Evolutionary conservation across 2,888 invertebrate species (phyloP).

Genomic region (Aporophyla lueneburgensis): DNA sequence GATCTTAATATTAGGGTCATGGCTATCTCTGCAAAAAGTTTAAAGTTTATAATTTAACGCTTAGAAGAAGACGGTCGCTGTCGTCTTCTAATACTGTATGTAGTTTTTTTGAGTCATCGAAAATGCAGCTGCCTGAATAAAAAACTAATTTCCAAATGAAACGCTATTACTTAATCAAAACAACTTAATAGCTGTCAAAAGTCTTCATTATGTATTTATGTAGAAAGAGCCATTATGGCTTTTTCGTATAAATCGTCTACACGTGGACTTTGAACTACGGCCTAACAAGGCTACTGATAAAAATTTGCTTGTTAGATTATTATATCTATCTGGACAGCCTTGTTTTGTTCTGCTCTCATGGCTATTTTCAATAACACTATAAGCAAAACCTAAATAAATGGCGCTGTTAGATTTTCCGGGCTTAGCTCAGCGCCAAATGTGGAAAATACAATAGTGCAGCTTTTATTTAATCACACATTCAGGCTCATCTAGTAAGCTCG

Average conservation of each 20-base stretch:
- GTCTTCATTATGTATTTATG: neutral
- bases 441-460: neutral
- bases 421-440: neutral
- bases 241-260: neutral
- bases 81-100: neutral
- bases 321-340: neutral
- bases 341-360: neutral
- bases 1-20: constrained; percentile 58
- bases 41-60: constrained; percentile 33
- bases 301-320: neutral
- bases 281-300: neutral
- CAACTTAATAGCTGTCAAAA: neutral
- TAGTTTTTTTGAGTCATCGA: neutral
- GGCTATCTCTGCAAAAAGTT: constrained; percentile 50
- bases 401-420: neutral
- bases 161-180: neutral
- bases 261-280: neutral
- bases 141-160: too few relatives aligned
- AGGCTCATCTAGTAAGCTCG: too few relatives aligned
- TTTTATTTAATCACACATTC: neutral
- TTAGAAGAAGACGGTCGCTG: constrained; percentile 15
- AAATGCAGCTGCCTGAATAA: constrained; percentile 1
- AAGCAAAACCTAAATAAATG: neutral
- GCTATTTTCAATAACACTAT: neutral
- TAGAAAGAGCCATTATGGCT: neutral